Base-by-base conservation (phyloP, 2,113 vertebrate species). In the Labeo catla region DNA sequence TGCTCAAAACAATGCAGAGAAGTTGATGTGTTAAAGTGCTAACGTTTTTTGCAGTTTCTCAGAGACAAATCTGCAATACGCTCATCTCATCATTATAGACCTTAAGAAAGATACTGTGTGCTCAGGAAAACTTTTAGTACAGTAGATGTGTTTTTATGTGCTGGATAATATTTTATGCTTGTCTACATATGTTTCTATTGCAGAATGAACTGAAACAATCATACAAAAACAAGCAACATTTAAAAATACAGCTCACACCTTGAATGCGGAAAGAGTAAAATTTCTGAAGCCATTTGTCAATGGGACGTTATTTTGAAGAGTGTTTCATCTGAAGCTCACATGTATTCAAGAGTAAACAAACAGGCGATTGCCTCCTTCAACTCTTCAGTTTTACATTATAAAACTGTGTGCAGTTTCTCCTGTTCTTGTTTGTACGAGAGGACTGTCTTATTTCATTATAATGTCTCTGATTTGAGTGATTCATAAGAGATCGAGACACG, bases 91-190 rank as follows among this genome's bases (percentile, higher is more conserved):
- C 43, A 73, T n/a, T 73, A 47, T 19, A n/a, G 43, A 73, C 19
- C 21, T 45, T 15, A 19, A 45, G 70, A 43, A 72, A 43, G 68
- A 72, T 16, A n/a, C 36, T 0, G 16, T 21, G 36, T 21, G 36
- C 36, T 43, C 19, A 8, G 16, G 36, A 8, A 72, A 43, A 39
- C 36, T 5, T 74, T 3, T 47, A 74, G 43, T 49, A 47, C 28
- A 28, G 28, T 28, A 28, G 10, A 47, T 57, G 73, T 8, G 47
- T 16, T 5, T n/a, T 54, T 45, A 10, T 45, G 66, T n/a, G 70
- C 43, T 73, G 70, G 21, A 47, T 73, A 10, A 78, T 54, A 9
- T 47, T 45, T 87, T 59, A 7, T 80, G 10, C 81, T 70, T 87
- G 84, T 89, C 89, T 57, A 19, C 16, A 57, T 57, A 57, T 59